Conservation (phyloP, 2,888 invertebrate species). For the Thereva unica region DNA sequence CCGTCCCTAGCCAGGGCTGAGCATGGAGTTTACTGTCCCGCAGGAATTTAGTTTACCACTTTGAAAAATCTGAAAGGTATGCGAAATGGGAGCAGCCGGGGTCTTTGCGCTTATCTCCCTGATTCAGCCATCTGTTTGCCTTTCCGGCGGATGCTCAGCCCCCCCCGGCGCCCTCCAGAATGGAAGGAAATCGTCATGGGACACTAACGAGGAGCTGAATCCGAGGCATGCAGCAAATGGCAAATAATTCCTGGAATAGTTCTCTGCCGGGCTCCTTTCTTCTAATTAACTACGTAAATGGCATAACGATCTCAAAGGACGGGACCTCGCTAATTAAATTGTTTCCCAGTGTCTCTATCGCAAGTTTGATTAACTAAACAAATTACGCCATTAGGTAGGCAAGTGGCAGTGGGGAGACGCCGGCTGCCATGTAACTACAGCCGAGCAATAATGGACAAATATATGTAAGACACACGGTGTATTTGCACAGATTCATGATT, state of each 20-base stretch:
- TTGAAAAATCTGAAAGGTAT: too few species aligned
- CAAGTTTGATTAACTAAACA: slow-evolving; percentile 32
- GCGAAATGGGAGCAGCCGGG: too few species aligned
- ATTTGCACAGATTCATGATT: too few species aligned
- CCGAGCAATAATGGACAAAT: too few species aligned
- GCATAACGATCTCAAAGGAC: slow-evolving; percentile 25
- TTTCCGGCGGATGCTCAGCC: not conserved
- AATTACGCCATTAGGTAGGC: slow-evolving; percentile 4
- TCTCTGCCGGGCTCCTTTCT: not conserved
- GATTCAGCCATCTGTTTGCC: too few species aligned
- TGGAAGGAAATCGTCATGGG: not conserved
- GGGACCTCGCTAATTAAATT: slow-evolving; percentile 26
- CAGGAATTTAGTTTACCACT: too few species aligned
- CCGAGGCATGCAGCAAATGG: slow-evolving; percentile 14
- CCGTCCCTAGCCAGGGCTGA: too few species aligned
- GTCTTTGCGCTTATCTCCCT: too few species aligned
- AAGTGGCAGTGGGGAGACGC: too few species aligned
- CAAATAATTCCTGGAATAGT: slow-evolving; percentile 6
- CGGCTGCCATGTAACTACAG: too few species aligned
- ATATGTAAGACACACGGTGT: too few species aligned
- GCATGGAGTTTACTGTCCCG: not conserved
- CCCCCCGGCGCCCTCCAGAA: not conserved
- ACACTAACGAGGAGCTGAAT: not conserved
- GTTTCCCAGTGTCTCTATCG: slow-evolving; percentile 20
- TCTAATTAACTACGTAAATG: slow-evolving; percentile 27